Evolutionary conservation across 1,140 invertebrate species (phyloP).

Genomic region (Drosophila pachea): DNA sequence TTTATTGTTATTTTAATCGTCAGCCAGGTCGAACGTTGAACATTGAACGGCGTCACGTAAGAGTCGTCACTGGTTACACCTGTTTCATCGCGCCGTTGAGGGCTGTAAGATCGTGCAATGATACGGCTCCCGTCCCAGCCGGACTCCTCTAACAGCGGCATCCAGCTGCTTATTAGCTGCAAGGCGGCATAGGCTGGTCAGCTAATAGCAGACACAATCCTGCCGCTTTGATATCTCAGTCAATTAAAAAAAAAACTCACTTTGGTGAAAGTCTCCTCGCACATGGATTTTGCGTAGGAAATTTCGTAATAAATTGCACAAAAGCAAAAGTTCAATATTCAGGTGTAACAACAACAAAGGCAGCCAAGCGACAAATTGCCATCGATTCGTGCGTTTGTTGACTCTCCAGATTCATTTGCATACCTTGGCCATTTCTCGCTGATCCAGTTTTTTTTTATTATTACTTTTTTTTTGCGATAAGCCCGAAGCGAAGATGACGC

Average conservation of each 20-base stretch:
- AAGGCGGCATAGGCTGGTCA: conserved; percentile 7
- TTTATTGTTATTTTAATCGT: conserved; percentile 50
- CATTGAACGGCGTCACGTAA: conserved; percentile 72
- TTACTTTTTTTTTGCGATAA: conserved; percentile 20
- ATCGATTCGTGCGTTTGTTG: conserved; percentile 66
- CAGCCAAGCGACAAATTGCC: conserved; percentile 64
- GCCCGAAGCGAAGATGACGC: conserved; percentile 31
- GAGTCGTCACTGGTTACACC: conserved; percentile 70
- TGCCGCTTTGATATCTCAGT: conserved; percentile 23
- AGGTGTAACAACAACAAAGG: conserved; percentile 12
- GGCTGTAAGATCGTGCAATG: conserved; percentile 58
- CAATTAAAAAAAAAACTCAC: conserved; percentile 65
- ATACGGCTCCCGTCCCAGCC: too few species aligned
- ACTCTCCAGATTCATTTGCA: conserved; percentile 60
- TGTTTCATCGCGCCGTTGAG: conserved; percentile 52
- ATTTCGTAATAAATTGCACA: conserved; percentile 58
- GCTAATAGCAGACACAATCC: conserved; percentile 45
- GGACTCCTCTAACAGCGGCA: too few species aligned
- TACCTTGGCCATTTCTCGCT: conserved; percentile 42
- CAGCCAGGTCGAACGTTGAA: conserved; percentile 51
- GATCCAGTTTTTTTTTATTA: conserved; percentile 62
- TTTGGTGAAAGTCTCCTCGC: conserved; percentile 62
- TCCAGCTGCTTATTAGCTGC: conserved; percentile 41
- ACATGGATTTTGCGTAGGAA: conserved; percentile 42
- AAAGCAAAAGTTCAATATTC: conserved; percentile 55